Evolutionary conservation across 2,113 vertebrate species (phyloP).

Genomic region (Cepphus grylle): DNA sequence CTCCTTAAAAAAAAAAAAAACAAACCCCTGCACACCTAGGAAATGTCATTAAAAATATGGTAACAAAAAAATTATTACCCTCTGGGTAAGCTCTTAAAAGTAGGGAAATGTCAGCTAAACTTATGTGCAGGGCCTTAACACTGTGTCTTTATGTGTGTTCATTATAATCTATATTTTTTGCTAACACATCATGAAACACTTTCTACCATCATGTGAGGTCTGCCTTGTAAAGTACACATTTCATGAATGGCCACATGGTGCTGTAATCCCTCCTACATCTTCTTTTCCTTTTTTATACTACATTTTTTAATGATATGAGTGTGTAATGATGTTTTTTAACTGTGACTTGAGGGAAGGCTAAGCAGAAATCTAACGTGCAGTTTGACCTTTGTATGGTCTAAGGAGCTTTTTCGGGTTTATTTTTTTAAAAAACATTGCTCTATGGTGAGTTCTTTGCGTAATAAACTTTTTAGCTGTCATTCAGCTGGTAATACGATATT

Average conservation of each 20-base stretch:
- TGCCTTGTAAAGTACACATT: slow-evolving; percentile 36
- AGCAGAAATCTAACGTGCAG: neutral
- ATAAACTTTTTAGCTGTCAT: neutral
- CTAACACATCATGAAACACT: slow-evolving; percentile 58
- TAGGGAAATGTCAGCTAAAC: neutral
- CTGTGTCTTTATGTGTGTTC: slow-evolving; percentile 44
- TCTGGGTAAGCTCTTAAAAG: neutral
- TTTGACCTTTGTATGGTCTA: slow-evolving; percentile 12
- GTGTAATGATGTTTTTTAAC: slow-evolving; percentile 13
- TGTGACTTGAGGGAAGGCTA: neutral
- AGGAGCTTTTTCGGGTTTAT: rapidly evolving
- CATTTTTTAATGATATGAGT: neutral
- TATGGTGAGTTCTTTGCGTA: neutral
- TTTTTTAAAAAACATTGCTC: neutral
- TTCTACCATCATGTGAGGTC: slow-evolving; percentile 54
- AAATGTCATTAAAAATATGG: neutral
- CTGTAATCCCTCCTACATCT: slow-evolving; percentile 30
- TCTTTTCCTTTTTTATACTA: neutral
- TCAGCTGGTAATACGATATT: neutral
- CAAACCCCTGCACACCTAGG: neutral
- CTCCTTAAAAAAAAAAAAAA: neutral
- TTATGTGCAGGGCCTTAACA: neutral
- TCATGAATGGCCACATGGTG: slow-evolving; percentile 50
- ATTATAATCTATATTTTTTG: slow-evolving; percentile 16
- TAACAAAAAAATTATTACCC: neutral